These are phyloP conservation scores for Mercenaria mercenaria DNA, from an alignment of 1,140 invertebrate species.

Conservation along the genomic window DNA sequence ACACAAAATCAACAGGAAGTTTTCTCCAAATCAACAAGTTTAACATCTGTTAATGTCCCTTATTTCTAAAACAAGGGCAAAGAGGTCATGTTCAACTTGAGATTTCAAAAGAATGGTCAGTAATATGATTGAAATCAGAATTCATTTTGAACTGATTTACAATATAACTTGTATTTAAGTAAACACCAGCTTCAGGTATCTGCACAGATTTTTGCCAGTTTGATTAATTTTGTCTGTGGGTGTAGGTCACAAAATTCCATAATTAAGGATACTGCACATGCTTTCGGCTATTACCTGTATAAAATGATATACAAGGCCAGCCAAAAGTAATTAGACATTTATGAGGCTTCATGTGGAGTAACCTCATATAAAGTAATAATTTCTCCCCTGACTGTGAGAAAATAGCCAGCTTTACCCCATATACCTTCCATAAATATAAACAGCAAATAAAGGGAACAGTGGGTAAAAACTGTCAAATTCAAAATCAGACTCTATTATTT, in stretches of 20 bases:
- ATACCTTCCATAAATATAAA: neutral
- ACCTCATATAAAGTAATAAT: slow-evolving; percentile 3
- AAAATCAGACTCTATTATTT: neutral
- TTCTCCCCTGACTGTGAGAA: slow-evolving; percentile 22
- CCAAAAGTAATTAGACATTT: slow-evolving; percentile 21
- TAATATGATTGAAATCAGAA: slow-evolving; percentile 43
- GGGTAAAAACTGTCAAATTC: neutral
- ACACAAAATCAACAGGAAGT: slow-evolving; percentile 44
- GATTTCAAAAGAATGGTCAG: neutral
- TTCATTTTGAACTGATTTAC: slow-evolving; percentile 33
- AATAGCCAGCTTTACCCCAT: neutral
- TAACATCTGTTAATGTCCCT: slow-evolving; percentile 54
- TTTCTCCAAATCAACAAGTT: slow-evolving; percentile 39
- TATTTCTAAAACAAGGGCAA: slow-evolving; percentile 36
- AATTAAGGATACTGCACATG: neutral
- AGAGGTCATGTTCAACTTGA: slow-evolving; percentile 22
- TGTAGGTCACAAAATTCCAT: neutral
- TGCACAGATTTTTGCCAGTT: neutral
- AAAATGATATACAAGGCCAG: slow-evolving; percentile 4
- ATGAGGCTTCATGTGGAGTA: neutral
- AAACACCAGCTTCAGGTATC: slow-evolving; percentile 4
- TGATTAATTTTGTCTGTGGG: neutral
- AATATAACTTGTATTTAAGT: slow-evolving; percentile 30
- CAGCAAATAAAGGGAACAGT: neutral
- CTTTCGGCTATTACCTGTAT: slow-evolving; percentile 33